A percentile compares a stretch with the other conserved stretches of the same genome.
phyloP scores from a whole-genome alignment of 2,113 vertebrate genomes.

The Syrrhaptes paradoxus region DNA sequence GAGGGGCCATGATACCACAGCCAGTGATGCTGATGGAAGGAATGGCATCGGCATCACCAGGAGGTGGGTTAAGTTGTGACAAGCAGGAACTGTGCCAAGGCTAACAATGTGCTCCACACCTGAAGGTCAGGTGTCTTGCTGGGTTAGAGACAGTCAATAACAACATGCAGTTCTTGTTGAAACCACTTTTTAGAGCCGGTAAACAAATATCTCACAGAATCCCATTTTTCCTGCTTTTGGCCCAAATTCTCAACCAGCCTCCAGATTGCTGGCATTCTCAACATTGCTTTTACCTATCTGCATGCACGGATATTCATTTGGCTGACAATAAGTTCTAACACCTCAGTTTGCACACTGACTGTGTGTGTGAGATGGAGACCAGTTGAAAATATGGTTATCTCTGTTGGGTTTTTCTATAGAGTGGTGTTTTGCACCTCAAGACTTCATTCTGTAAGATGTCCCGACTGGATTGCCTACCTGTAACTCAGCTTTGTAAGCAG shows the following conservation, averaged over 20 bases:
- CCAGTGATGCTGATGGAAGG: neutral
- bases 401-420: constrained; percentile 44
- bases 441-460: neutral
- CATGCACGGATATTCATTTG: neutral
- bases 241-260: neutral
- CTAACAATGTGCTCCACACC: neutral
- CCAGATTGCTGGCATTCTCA: neutral
- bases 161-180: neutral
- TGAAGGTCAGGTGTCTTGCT: neutral
- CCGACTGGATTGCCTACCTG: neutral
- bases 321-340: neutral
- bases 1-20: neutral
- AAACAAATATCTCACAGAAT: neutral
- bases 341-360: neutral
- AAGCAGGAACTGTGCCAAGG: neutral
- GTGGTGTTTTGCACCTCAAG: constrained; percentile 16
- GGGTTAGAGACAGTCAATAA: neutral
- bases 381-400: neutral
- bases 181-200: neutral
- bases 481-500: constrained; percentile 1
- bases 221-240: neutral
- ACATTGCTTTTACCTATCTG: neutral
- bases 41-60: neutral
- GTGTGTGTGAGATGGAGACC: neutral
- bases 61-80: neutral